Conservation (phyloP, 92 coral and sea anemone species). For the Anthopleura xanthogrammica region DNA sequence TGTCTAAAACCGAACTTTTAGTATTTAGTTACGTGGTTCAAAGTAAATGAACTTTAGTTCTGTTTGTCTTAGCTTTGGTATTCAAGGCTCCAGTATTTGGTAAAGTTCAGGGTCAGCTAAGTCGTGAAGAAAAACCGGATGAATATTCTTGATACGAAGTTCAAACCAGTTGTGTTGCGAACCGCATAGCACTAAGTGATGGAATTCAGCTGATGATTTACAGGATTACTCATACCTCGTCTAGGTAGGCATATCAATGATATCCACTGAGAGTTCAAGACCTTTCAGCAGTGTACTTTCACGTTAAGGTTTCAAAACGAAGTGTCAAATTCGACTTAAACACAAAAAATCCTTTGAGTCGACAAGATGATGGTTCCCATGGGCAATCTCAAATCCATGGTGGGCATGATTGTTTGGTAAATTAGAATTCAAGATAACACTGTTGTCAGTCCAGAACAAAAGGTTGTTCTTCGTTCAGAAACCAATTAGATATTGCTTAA, state of each 20-base stretch:
- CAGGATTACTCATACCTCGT: conserved; percentile 3
- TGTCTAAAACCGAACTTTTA: background rate
- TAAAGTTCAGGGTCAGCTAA: background rate
- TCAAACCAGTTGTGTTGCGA: background rate
- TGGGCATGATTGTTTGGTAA: conserved; percentile 10
- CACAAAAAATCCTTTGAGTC: background rate
- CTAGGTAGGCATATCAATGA: background rate
- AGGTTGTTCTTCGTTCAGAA: conserved; percentile 35
- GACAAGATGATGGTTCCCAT: conserved; percentile 21
- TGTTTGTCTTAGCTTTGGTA: background rate
- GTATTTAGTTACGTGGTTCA: background rate
- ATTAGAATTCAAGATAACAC: conserved; percentile 24
- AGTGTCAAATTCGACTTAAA: conserved; percentile 22
- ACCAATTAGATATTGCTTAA: conserved; percentile 36
- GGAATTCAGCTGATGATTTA: conserved; percentile 31
- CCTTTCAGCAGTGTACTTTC: background rate
- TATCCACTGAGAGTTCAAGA: conserved; percentile 2
- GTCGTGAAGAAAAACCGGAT: background rate
- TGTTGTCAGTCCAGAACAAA: conserved; percentile 28
- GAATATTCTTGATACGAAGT: background rate
- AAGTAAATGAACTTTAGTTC: background rate
- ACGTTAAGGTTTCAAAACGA: conserved; percentile 34
- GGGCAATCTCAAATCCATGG: conserved; percentile 31
- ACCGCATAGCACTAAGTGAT: conserved; percentile 12
- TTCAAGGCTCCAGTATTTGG: background rate